phyloP scores from a whole-genome alignment of 1,140 invertebrate species.

The Cheumatopsyche charites region DNA sequence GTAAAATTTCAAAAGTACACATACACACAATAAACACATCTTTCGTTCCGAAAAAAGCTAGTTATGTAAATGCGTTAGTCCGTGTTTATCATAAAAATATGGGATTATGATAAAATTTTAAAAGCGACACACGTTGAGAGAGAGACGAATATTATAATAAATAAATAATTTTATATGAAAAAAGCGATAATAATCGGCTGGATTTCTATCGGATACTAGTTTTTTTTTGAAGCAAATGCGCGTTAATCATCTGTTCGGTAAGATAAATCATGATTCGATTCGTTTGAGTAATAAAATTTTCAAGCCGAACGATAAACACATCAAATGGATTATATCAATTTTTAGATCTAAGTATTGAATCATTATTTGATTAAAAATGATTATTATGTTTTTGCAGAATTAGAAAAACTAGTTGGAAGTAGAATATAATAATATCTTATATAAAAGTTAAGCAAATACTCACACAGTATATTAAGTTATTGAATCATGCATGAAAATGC shows the following conservation, averaged over 20 bases:
- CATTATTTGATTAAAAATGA: too few relatives aligned
- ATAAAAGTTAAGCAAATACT: too few relatives aligned
- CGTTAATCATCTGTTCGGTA: neutral
- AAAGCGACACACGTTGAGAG: neutral
- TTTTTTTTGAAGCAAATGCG: neutral
- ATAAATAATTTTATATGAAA: neutral
- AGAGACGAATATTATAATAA: conserved; percentile 1
- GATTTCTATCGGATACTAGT: conserved; percentile 13
- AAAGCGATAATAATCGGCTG: conserved; percentile 17
- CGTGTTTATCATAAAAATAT: conserved; percentile 42
- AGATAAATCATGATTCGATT: neutral
- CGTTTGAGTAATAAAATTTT: neutral
- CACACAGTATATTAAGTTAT: too few relatives aligned
- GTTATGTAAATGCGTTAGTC: neutral
- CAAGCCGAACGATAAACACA: neutral
- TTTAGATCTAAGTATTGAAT: too few relatives aligned
- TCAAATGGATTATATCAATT: neutral
- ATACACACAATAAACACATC: too few relatives aligned
- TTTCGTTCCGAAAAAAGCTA: too few relatives aligned
- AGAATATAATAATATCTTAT: too few relatives aligned
- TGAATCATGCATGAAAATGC: too few relatives aligned
- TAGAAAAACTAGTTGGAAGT: too few relatives aligned
- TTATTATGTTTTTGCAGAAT: too few relatives aligned
- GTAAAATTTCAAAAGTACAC: too few relatives aligned
- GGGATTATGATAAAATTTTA: conserved; percentile 31